Evolutionary conservation across 2,888 invertebrate species (phyloP).

Genomic region (Steinernema hermaphroditum): DNA sequence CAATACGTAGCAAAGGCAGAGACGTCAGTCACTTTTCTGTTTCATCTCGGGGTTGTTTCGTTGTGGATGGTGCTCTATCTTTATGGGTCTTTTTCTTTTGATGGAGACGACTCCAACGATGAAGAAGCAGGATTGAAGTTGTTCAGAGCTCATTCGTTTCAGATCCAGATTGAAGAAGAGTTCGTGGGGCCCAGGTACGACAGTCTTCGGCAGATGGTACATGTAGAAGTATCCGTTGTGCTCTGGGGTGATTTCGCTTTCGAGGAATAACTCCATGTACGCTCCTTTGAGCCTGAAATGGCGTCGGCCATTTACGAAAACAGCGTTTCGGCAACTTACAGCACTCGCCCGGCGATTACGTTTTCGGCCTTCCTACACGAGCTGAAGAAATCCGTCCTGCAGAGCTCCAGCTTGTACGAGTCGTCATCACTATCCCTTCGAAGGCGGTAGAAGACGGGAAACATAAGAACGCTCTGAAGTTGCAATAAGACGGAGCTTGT

Average conservation of each 20-base stretch:
- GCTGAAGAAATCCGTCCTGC: conserved; percentile 19
- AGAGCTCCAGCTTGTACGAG: neutral
- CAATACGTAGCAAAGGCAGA: too few relatives aligned
- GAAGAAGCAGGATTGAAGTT: conserved; percentile 14
- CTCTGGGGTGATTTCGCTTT: conserved; percentile 9
- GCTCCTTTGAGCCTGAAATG: conserved; percentile 9
- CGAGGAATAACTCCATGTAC: neutral
- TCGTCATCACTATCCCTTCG: neutral
- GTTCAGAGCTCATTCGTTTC: conserved; percentile 3
- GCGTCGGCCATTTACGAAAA: too few relatives aligned
- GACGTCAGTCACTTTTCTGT: neutral
- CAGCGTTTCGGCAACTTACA: neutral
- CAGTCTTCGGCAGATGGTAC: conserved; percentile 1
- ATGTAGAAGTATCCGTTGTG: conserved; percentile 25
- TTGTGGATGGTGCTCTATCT: neutral
- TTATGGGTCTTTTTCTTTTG: neutral
- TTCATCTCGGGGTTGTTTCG: neutral
- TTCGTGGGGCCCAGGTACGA: conserved; percentile 6
- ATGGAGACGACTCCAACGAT: neutral
- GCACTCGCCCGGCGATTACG: neutral
- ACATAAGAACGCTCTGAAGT: conserved; percentile 11
- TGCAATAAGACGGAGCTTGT: too few relatives aligned
- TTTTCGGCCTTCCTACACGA: neutral
- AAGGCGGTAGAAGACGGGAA: conserved; percentile 17
- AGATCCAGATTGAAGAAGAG: conserved; percentile 1